These are phyloP conservation scores for Elysia crispata DNA, from an alignment of 2,888 invertebrate species.

Conservation along the genomic window DNA sequence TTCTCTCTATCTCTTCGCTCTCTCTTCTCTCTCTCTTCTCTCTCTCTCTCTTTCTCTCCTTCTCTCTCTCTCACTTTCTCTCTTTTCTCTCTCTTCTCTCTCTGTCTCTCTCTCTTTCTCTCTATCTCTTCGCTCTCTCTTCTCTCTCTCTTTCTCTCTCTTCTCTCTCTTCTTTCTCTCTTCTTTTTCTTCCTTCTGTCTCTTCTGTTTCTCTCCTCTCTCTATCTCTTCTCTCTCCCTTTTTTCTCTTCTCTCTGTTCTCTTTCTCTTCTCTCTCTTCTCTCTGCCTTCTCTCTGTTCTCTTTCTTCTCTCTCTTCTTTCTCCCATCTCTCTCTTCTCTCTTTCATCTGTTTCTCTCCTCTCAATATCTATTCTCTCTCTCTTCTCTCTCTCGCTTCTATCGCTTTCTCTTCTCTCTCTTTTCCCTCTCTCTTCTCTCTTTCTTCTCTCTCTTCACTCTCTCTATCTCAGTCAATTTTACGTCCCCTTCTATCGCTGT, in stretches of 20 bases:
- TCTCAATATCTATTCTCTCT: no score
- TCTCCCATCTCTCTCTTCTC: no score
- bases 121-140: neutral
- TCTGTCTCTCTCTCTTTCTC: neutral
- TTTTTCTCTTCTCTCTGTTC: no score
- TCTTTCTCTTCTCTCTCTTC: no score
- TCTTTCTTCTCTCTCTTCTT: neutral
- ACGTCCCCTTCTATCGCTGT: no score
- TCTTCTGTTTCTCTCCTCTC: constrained; percentile 24
- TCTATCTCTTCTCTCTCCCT: no score
- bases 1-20: constrained; percentile 16
- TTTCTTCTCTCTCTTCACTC: no score
- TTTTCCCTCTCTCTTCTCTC: no score
- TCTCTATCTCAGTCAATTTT: no score
- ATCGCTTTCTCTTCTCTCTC: no score
- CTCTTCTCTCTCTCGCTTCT: no score
- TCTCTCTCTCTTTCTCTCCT: constrained; percentile 10
- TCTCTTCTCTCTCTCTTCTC: neutral
- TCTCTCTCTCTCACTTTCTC: constrained; percentile 33
- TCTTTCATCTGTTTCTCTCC: constrained; percentile 21
- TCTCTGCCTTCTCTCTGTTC: constrained; percentile 15
- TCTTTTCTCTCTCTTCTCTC: neutral
- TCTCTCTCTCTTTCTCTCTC: neutral
- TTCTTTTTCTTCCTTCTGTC: no score
- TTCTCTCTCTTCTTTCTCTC: constrained; percentile 3